These are phyloP conservation scores for Erebia ligea DNA, from an alignment of 2,888 invertebrate genomes.

Conservation along the genomic window DNA sequence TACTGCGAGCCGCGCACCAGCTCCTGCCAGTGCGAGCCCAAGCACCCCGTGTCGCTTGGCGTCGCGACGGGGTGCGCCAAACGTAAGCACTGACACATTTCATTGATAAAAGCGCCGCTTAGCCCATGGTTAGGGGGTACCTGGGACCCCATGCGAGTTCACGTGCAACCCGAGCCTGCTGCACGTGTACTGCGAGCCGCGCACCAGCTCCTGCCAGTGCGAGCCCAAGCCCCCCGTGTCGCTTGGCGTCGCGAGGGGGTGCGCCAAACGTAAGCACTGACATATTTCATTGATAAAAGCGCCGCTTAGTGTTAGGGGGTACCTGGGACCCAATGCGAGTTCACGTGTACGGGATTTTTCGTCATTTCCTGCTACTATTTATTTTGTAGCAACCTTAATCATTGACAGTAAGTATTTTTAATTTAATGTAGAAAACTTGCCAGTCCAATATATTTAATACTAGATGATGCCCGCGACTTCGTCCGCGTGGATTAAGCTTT, in stretches of 20 bases:
- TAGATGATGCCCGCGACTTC: too few relatives aligned
- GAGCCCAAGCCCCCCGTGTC: slow-evolving; percentile 92
- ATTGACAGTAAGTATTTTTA: too few relatives aligned
- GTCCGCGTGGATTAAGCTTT: too few relatives aligned
- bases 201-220: slow-evolving; percentile 88
- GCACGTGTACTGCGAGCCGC: slow-evolving; percentile 90
- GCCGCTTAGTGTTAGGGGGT: background rate
- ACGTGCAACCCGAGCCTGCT: slow-evolving; percentile 87
- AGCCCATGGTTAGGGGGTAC: background rate
- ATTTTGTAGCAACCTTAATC: too few relatives aligned
- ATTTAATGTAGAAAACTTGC: too few relatives aligned
- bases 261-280: slow-evolving; percentile 89
- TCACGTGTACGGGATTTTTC: too few relatives aligned
- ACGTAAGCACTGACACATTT: slow-evolving; percentile 81
- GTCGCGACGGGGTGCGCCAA: slow-evolving; percentile 91
- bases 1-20: slow-evolving; percentile 88
- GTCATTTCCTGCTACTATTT: too few relatives aligned
- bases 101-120: too few relatives aligned
- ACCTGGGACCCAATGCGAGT: slow-evolving; percentile 39
- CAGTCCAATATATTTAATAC: too few relatives aligned
- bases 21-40: slow-evolving; percentile 91
- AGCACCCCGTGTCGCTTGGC: slow-evolving; percentile 91
- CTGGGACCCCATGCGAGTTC: slow-evolving; percentile 48
- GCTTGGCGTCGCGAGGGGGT: slow-evolving; percentile 89
- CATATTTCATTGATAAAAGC: too few relatives aligned